Conservation (phyloP, 2,113 vertebrate species). For the Prunella himalayana region DNA sequence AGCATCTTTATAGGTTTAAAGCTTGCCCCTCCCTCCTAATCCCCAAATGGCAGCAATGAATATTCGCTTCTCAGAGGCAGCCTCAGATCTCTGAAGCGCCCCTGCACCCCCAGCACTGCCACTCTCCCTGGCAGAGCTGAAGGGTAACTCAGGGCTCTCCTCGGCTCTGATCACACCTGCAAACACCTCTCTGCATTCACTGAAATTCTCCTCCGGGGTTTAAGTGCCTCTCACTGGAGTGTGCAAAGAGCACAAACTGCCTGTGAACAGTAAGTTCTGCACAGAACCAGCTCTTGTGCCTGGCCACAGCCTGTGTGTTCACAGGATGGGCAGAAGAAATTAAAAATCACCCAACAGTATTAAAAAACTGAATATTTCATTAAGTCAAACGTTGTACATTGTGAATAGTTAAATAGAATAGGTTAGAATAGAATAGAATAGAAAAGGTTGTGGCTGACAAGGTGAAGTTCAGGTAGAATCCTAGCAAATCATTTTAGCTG, state of each 20-base stretch:
- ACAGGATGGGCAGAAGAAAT: background rate
- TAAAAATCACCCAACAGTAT: background rate
- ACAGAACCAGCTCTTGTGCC: background rate
- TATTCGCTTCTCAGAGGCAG: background rate
- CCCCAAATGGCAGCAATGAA: background rate
- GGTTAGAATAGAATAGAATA: background rate
- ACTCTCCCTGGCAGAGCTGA: background rate
- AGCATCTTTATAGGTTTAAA: background rate
- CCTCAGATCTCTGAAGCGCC: background rate
- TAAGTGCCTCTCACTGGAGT: background rate
- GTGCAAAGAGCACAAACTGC: background rate
- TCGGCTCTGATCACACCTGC: background rate
- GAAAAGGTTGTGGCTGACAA: background rate
- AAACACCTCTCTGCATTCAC: background rate
- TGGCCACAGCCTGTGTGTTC: background rate
- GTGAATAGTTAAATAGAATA: background rate
- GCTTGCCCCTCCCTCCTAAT: background rate
- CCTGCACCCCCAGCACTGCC: background rate
- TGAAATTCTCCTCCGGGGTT: background rate
- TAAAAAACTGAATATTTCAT: background rate
- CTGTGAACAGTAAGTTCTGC: background rate
- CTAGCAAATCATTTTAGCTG: constrained; percentile 6
- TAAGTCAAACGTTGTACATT: background rate
- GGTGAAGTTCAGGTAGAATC: background rate
- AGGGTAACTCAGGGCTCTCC: background rate